Evolutionary conservation across 2,113 vertebrate species (phyloP).

Genomic region (Mellivora capensis): DNA sequence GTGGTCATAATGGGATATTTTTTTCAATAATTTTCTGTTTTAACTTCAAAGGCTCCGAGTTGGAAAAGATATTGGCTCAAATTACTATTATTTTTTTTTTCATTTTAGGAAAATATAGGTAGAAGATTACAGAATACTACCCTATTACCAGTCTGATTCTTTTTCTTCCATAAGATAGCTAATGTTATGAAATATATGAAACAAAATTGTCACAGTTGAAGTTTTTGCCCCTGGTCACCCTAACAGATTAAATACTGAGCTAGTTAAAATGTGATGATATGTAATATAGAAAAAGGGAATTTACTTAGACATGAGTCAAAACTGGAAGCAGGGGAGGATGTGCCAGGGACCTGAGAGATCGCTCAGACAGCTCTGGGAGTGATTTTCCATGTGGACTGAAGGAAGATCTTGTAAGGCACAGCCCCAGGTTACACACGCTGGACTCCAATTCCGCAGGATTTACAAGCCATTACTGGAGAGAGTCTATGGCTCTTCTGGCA

Average conservation of each 20-base stretch:
- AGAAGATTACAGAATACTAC: not conserved
- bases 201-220: not conserved
- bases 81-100: not conserved
- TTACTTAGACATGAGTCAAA: not conserved
- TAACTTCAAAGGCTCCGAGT: not conserved
- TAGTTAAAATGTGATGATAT: not conserved
- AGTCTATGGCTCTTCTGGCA: not conserved
- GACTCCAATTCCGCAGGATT: not conserved
- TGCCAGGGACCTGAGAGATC: not conserved
- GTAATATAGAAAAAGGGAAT: not conserved
- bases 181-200: not conserved
- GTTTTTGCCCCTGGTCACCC: not conserved
- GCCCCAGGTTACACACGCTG: conserved; percentile 2
- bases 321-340: not conserved
- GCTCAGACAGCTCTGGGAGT: not conserved
- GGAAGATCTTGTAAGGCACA: not conserved
- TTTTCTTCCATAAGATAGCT: not conserved
- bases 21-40: not conserved
- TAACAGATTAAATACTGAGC: not conserved
- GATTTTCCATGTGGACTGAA: conserved; percentile 47
- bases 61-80: not conserved
- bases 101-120: not conserved
- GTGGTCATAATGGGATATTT: not conserved
- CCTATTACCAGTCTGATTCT: not conserved
- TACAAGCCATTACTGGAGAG: conserved; percentile 59